Percentiles rank a stretch among this genome's conserved stretches.
phyloP scores from a whole-genome alignment of 2,113 vertebrate species.

The Hypomesus transpacificus region DNA sequence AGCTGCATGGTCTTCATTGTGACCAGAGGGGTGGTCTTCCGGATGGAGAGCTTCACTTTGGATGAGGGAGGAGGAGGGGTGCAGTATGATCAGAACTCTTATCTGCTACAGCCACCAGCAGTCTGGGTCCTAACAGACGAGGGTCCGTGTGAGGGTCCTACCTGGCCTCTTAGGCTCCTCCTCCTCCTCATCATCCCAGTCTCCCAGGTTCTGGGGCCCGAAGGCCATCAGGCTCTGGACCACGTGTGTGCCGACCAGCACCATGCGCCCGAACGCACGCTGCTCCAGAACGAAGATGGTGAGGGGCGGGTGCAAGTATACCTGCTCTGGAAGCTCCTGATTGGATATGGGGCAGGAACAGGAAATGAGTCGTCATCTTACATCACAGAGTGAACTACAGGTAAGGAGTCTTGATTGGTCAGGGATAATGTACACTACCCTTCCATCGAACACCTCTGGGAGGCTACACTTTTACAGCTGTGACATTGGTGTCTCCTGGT shows the following conservation, averaged over 20 bases:
- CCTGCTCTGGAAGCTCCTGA: conserved; percentile 87
- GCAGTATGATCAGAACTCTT: too few relatives aligned
- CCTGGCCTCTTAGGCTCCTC: conserved; percentile 63
- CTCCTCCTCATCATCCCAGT: conserved; percentile 67
- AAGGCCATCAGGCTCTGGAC: conserved; percentile 84
- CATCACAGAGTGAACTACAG: background rate
- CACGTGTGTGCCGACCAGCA: conserved; percentile 83
- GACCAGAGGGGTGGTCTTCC: conserved; percentile 46
- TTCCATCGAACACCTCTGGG: too few relatives aligned
- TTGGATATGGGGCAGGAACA: conserved; percentile 13
- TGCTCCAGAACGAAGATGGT: conserved; percentile 87
- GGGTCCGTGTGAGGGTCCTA: conserved; percentile 33
- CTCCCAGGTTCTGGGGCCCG: conserved; percentile 67
- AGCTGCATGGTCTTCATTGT: conserved; percentile 67
- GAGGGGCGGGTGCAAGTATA: conserved; percentile 90
- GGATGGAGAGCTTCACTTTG: conserved; percentile 39
- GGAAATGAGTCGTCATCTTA: background rate
- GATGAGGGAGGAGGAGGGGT: conserved; percentile 2
- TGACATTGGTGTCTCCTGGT: too few relatives aligned
- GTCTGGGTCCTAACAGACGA: conserved; percentile 33
- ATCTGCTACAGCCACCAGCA: too few relatives aligned
- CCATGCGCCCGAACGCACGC: conserved; percentile 80
- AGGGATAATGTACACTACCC: too few relatives aligned
- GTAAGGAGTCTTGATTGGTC: background rate
- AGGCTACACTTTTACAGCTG: too few relatives aligned